A percentile compares a stretch with the other conserved stretches of the same genome.
phyloP scores from a whole-genome alignment of 2,797 vertebrate species.

The Limosa lapponica region DNA sequence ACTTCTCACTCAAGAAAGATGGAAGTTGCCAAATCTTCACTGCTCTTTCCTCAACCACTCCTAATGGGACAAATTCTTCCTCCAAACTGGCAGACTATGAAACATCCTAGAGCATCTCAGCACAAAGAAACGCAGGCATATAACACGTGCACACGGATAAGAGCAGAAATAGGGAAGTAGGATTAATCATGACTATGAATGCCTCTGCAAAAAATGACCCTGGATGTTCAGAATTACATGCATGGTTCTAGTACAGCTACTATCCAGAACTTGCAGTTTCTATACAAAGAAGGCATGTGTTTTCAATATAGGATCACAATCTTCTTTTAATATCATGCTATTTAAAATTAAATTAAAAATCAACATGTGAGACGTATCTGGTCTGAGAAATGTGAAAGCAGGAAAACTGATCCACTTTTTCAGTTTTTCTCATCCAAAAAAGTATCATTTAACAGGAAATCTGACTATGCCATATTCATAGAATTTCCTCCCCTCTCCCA shows the following conservation, averaged over 20 bases:
- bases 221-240: background rate
- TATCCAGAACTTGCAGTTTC: background rate
- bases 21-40: background rate
- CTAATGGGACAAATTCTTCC: background rate
- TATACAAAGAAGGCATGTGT: background rate
- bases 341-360: slow-evolving; percentile 2
- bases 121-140: background rate
- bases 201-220: background rate
- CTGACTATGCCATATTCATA: background rate
- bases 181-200: background rate
- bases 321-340: background rate
- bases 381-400: background rate
- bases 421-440: background rate
- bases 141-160: background rate
- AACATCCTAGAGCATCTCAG: background rate
- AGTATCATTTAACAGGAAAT: background rate
- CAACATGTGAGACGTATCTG: background rate
- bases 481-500: background rate
- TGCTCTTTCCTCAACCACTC: background rate
- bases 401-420: background rate
- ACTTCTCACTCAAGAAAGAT: background rate
- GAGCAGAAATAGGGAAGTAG: background rate
- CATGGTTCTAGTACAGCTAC: background rate
- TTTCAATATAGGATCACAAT: background rate
- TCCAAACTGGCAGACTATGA: background rate